Evolutionary conservation across 2,113 vertebrate genomes (phyloP), one percentile per base, ranked within the genome.

Genomic region (Gymnorhina tibicen): DNA sequence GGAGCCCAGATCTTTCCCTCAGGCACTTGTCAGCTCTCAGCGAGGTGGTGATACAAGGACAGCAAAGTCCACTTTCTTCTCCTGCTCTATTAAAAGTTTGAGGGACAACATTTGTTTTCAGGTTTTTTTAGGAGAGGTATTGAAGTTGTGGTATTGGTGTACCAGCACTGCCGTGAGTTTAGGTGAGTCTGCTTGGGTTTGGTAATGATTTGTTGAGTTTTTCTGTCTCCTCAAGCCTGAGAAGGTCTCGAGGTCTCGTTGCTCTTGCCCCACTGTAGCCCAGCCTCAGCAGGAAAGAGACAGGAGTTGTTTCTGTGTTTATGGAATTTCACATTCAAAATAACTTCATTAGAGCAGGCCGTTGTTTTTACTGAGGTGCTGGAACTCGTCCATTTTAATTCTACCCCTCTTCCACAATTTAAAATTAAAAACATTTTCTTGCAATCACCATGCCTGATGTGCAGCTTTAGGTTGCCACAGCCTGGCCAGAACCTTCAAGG

Each of bases 231-330:
- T 50, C 82, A 44, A 30, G 22, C 33, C 24, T 16, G 1, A 41
- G 30, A 6, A 20, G 22, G 2, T 60, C 47, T 35, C 19, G 8
- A 1, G 15, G 13, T 39, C 50, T 6, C 0, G 0, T 21, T 58
- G 53, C 17, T 44, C 41, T 27, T 32, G 4, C 8, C 10, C 41
- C 16, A 3, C 47, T 26, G 27, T 5, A 58, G 42, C 41, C 4
- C 30, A 58, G 41, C 39, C 30, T 49, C 11, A 2, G 73, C 44
- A 78, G 58, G 37, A 8, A n/a, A 41, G 44, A 17, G 10, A 47
- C 69, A 18, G 47, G 22, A 50, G 44, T 5, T 1, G 0, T 6
- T 75, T 67, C 28, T 76, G 59, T 37, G 30, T 9, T 23, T 26
- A 5, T 26, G 37, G 28, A 22, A 18, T 72, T 60, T 58, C 35